phyloP scores from a whole-genome alignment of 1,140 invertebrate genomes.

The Harpegnathos saltator region DNA sequence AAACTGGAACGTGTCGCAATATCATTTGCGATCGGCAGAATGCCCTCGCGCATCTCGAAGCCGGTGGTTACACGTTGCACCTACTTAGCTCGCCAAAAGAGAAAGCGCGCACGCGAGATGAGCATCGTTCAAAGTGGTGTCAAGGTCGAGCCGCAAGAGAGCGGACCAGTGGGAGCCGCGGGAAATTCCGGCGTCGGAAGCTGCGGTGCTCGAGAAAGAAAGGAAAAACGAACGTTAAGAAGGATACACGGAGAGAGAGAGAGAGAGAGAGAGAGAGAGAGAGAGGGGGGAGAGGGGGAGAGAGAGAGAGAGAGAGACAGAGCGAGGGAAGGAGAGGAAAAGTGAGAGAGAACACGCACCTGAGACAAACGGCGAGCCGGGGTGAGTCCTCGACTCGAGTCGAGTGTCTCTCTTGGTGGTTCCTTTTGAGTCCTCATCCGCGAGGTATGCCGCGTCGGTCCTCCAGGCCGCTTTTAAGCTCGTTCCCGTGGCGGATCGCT shows the following conservation, averaged over 20 bases:
- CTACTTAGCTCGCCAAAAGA: conserved; percentile 36
- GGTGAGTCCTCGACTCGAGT: conserved; percentile 69
- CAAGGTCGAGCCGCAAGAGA: conserved; percentile 44
- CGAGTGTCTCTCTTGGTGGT: conserved; percentile 73
- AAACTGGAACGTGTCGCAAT: not conserved
- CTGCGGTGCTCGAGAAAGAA: conserved; percentile 23
- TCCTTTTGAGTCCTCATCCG: conserved; percentile 73
- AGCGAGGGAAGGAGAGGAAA: conserved; percentile 16
- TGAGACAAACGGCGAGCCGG: conserved; percentile 69
- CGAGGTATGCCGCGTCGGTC: conserved; percentile 60
- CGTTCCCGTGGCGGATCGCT: conserved; percentile 63
- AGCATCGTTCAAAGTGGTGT: conserved; percentile 55
- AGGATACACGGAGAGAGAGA: not conserved
- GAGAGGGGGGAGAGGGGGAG: conserved; percentile 16
- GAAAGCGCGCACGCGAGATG: conserved; percentile 48
- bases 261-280: not conserved
- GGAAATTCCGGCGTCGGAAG: conserved; percentile 42
- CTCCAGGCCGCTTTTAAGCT: conserved; percentile 73
- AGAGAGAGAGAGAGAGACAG: not conserved
- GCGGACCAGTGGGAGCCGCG: conserved; percentile 3
- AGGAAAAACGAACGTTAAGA: not conserved
- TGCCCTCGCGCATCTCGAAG: conserved; percentile 6
- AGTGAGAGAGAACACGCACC: conserved; percentile 4
- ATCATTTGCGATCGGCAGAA: not conserved
- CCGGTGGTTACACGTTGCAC: not conserved